Evolutionary conservation across 1,140 invertebrate species (phyloP).

Genomic region (Gonioctena quinquepunctata): DNA sequence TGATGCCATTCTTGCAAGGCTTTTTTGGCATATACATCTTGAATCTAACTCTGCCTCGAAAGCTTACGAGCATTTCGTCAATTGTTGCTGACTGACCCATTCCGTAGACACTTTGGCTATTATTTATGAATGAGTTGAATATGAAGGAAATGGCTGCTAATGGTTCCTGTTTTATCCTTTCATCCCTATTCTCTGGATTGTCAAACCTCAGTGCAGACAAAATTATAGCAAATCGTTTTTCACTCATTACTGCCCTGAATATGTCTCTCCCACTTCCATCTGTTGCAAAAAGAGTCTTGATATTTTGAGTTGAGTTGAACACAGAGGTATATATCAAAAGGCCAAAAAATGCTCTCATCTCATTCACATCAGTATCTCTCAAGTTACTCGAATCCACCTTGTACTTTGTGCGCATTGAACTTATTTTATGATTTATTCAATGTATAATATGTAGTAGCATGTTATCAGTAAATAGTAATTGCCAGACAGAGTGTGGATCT

Average conservation of each 20-base stretch:
- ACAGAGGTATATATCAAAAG: no score
- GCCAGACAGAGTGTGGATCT: no score
- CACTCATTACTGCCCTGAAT: not conserved
- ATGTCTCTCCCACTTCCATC: not conserved
- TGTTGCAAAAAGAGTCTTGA: no score
- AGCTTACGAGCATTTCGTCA: constrained; percentile 48
- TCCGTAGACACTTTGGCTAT: not conserved
- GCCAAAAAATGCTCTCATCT: no score
- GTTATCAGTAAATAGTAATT: no score
- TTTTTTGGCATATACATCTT: constrained; percentile 17
- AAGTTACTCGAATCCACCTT: no score
- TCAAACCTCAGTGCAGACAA: not conserved
- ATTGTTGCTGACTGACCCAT: constrained; percentile 15
- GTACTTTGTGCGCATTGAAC: no score
- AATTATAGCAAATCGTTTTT: not conserved
- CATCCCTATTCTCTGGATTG: not conserved
- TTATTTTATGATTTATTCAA: no score
- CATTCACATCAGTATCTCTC: no score
- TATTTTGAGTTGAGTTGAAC: no score
- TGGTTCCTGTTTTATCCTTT: not conserved
- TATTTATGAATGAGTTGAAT: not conserved
- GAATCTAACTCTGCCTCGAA: constrained; percentile 16
- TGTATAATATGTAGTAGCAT: no score
- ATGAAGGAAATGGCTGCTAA: not conserved
- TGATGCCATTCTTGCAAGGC: constrained; percentile 28